Evolutionary conservation across 1,140 invertebrate genomes (phyloP).

Genomic region (Brachionus angularis): DNA sequence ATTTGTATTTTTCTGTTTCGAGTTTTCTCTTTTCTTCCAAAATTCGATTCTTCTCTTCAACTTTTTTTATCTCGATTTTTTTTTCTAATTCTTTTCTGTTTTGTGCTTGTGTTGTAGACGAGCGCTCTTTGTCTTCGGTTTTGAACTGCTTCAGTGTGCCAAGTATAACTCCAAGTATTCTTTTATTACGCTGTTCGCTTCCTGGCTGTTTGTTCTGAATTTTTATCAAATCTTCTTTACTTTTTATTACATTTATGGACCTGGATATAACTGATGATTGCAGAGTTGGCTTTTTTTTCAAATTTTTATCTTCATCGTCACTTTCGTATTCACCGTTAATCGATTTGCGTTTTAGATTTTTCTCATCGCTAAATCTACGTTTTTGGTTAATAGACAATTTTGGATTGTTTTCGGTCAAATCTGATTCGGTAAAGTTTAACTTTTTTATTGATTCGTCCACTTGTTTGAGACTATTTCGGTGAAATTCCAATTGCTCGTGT

Average conservation of each 20-base stretch:
- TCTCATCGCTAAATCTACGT: background rate
- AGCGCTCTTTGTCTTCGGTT: conserved; percentile 7
- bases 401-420: background rate
- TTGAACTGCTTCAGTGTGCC: conserved; percentile 41
- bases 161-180: conserved; percentile 30
- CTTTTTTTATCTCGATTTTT: conserved; percentile 33
- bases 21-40: conserved; percentile 9
- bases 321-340: background rate
- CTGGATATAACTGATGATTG: conserved; percentile 29
- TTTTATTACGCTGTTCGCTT: conserved; percentile 10
- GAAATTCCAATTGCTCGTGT: conserved; percentile 8
- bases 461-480: conserved; percentile 3
- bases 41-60: conserved; percentile 22
- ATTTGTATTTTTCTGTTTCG: background rate
- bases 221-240: conserved; percentile 41
- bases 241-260: conserved; percentile 23
- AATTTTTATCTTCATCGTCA: background rate
- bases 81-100: conserved; percentile 33
- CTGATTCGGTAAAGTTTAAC: background rate
- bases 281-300: background rate
- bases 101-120: background rate
- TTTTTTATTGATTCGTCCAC: conserved; percentile 29
- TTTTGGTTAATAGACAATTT: background rate
- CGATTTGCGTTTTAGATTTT: background rate
- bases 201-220: conserved; percentile 1